Conservation (phyloP, 2,888 invertebrate species). For the Drosophila meridionalis region DNA sequence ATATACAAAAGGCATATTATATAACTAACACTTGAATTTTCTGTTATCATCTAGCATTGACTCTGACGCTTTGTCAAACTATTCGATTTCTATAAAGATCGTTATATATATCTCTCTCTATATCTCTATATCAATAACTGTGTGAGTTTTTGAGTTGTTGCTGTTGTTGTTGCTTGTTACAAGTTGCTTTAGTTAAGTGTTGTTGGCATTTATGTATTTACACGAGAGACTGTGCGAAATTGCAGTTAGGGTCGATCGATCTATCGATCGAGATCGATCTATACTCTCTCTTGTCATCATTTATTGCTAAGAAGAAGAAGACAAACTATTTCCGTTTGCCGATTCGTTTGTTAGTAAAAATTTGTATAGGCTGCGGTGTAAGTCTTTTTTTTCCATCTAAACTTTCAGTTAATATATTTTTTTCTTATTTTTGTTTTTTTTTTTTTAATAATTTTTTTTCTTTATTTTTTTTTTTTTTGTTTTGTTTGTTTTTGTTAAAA, state of each 20-base stretch:
- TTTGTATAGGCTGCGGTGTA: slow-evolving; percentile 18
- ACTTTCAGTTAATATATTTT: slow-evolving; percentile 1
- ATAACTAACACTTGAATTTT: slow-evolving; percentile 24
- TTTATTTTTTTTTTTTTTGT: not conserved
- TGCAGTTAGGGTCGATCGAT: not conserved
- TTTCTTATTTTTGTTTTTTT: not conserved
- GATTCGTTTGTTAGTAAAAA: slow-evolving; percentile 29
- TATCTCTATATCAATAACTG: slow-evolving; percentile 19
- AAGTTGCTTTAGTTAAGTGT: slow-evolving; percentile 44
- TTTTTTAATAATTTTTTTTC: not conserved
- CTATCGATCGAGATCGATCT: slow-evolving; percentile 4
- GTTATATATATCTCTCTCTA: not conserved
- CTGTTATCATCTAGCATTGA: not conserved
- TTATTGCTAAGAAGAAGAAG: slow-evolving; percentile 2
- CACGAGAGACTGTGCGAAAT: slow-evolving; percentile 32
- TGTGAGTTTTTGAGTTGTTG: slow-evolving; percentile 9
- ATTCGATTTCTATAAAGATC: slow-evolving; percentile 4
- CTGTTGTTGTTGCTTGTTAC: slow-evolving; percentile 8
- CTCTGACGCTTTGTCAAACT: slow-evolving; percentile 9
- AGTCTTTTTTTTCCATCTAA: slow-evolving; percentile 23
- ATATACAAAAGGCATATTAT: slow-evolving; percentile 56
- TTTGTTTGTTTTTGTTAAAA: slow-evolving; percentile 1
- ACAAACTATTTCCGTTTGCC: slow-evolving; percentile 9
- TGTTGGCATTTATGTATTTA: slow-evolving; percentile 21
- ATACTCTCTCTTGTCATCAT: not conserved